These are phyloP conservation scores for Drosophila ezoana DNA, from an alignment of 2,888 invertebrate genomes.

Conservation along the genomic window DNA sequence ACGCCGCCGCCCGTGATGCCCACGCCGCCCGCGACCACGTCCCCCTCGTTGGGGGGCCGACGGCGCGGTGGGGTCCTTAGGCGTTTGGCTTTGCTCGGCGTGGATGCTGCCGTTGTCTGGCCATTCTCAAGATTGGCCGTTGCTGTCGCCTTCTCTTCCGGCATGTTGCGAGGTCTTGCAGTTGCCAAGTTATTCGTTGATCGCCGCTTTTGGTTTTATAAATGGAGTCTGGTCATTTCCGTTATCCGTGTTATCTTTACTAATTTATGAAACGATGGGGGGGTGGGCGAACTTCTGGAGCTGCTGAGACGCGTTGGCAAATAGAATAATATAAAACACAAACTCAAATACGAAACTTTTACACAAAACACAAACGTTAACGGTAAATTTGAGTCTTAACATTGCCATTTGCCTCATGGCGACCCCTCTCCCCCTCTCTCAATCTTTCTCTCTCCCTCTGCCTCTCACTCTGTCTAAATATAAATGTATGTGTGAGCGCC, in stretches of 20 bases:
- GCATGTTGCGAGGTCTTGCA: constrained; percentile 54
- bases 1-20: constrained; percentile 73
- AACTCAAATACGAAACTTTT: constrained; percentile 64
- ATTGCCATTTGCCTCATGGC: constrained; percentile 51
- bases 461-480: constrained; percentile 1
- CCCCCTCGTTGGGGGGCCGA: constrained; percentile 56
- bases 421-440: constrained; percentile 3
- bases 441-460: not conserved
- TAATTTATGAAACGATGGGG: constrained; percentile 37
- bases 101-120: constrained; percentile 51
- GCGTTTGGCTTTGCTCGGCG: constrained; percentile 57
- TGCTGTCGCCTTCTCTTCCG: constrained; percentile 57
- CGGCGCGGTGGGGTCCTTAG: constrained; percentile 59
- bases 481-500: constrained; percentile 34
- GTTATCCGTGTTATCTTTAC: constrained; percentile 35
- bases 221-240: constrained; percentile 61
- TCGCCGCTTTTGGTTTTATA: constrained; percentile 56
- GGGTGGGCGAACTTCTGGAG: constrained; percentile 9
- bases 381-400: constrained; percentile 71
- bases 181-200: constrained; percentile 36
- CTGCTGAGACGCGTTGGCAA: constrained; percentile 53
- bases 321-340: constrained; percentile 63
- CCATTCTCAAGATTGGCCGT: constrained; percentile 66
- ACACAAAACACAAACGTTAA: constrained; percentile 69
- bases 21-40: constrained; percentile 61